Evolutionary conservation across 2,113 vertebrate species (phyloP).

Genomic region (Lamprologus ornatipinnis): DNA sequence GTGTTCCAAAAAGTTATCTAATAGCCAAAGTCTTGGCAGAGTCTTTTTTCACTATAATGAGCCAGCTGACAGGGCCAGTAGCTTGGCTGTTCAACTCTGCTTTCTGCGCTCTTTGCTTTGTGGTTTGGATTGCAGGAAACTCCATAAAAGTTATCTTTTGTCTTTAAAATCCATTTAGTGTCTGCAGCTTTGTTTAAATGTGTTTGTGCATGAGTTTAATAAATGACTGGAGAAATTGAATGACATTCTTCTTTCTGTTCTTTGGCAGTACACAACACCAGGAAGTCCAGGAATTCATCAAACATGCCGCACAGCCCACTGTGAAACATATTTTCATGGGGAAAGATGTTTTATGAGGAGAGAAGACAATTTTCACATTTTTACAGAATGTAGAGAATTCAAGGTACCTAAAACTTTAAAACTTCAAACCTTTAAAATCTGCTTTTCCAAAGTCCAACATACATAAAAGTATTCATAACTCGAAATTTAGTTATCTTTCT

Average conservation of each 20-base stretch:
- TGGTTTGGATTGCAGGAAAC: neutral
- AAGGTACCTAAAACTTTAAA: neutral
- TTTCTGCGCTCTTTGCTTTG: neutral
- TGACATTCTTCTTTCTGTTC: neutral
- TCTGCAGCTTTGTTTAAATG: neutral
- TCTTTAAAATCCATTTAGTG: neutral
- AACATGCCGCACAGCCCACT: neutral
- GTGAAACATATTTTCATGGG: neutral
- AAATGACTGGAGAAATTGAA: neutral
- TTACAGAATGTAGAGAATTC: neutral
- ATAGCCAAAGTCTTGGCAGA: conserved; percentile 10
- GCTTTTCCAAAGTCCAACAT: neutral
- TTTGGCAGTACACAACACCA: neutral
- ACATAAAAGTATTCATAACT: neutral
- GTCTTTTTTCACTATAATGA: conserved; percentile 34
- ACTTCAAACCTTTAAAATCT: neutral
- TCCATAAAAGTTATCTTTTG: neutral
- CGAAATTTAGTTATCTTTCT: neutral
- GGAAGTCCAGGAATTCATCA: neutral
- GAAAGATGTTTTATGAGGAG: neutral
- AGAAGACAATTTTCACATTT: neutral
- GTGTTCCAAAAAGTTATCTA: conserved; percentile 29
- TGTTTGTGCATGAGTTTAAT: neutral
- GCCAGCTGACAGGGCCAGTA: conserved; percentile 5
- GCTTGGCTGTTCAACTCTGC: neutral